Percentiles rank a stretch among this genome's conserved stretches.
phyloP scores from a whole-genome alignment of 2,888 invertebrate genomes.

The Eugnorisma glareosa region DNA sequence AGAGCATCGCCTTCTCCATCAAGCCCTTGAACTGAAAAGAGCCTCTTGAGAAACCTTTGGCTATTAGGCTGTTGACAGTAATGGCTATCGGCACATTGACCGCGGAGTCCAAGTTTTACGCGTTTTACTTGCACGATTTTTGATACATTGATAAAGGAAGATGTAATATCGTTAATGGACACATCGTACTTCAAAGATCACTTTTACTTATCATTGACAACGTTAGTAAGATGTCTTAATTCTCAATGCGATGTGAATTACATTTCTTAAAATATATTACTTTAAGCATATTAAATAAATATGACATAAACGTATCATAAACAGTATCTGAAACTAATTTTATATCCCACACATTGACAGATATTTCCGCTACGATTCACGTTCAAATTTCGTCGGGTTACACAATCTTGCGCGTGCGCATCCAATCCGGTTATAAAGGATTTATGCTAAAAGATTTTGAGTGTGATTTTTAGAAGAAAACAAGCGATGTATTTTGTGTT shows the following conservation, averaged over 20 bases:
- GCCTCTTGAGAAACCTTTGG: constrained; percentile 12
- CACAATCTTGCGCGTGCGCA: constrained; percentile 25
- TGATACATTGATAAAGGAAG: background rate
- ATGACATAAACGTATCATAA: constrained; percentile 11
- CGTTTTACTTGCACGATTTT: background rate
- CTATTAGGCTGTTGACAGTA: constrained; percentile 32
- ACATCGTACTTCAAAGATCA: background rate
- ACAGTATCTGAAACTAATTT: constrained; percentile 22
- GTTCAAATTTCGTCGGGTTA: background rate
- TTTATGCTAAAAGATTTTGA: constrained; percentile 32
- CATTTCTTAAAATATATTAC: background rate
- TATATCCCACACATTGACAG: constrained; percentile 29
- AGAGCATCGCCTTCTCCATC: constrained; percentile 33
- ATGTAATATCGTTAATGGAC: background rate
- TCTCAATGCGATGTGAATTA: background rate
- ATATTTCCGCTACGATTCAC: constrained; percentile 13
- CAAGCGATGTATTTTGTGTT: constrained; percentile 13
- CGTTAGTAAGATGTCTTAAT: background rate
- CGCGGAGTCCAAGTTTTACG: background rate
- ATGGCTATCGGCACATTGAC: constrained; percentile 23
- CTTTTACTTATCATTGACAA: background rate
- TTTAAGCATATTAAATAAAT: background rate
- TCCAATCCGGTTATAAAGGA: constrained; percentile 3
- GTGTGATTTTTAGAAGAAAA: constrained; percentile 10
- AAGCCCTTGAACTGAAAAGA: constrained; percentile 23